Evolutionary conservation across 2,888 invertebrate genomes (phyloP).

Genomic region (Pandemis cinnamomeana): DNA sequence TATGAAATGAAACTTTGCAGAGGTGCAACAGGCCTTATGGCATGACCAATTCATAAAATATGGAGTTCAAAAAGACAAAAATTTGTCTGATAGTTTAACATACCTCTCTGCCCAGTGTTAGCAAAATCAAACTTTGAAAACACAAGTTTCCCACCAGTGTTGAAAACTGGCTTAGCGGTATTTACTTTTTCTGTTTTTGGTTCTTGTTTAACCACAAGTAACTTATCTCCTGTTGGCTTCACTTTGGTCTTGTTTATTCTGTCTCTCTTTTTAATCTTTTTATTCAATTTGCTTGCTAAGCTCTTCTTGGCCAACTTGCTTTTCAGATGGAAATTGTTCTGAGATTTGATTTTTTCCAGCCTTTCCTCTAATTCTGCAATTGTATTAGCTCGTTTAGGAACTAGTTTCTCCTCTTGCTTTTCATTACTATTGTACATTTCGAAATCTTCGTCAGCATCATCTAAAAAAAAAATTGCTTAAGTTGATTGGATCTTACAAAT

Average conservation of each 20-base stretch:
- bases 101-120: slow-evolving; percentile 86
- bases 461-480: slow-evolving; percentile 52
- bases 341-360: slow-evolving; percentile 85
- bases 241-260: slow-evolving; percentile 66
- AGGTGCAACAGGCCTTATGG: too few species aligned
- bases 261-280: slow-evolving; percentile 86
- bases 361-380: slow-evolving; percentile 87
- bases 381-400: slow-evolving; percentile 82
- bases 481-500: too few species aligned
- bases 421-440: slow-evolving; percentile 63
- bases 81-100: slow-evolving; percentile 38
- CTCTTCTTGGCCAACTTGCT: slow-evolving; percentile 87
- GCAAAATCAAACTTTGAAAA: slow-evolving; percentile 97
- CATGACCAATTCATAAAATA: too few species aligned
- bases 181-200: slow-evolving; percentile 68
- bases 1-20: too few species aligned
- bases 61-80: too few species aligned
- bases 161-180: slow-evolving; percentile 89
- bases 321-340: slow-evolving; percentile 86
- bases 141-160: slow-evolving; percentile 93
- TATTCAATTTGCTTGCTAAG: slow-evolving; percentile 87
- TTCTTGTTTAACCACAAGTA: slow-evolving; percentile 52
- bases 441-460: slow-evolving; percentile 70
- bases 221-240: slow-evolving; percentile 56
- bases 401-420: slow-evolving; percentile 57